These are phyloP conservation scores for Anthophora plumipes DNA, from an alignment of 2,888 invertebrate genomes.

Conservation along the genomic window DNA sequence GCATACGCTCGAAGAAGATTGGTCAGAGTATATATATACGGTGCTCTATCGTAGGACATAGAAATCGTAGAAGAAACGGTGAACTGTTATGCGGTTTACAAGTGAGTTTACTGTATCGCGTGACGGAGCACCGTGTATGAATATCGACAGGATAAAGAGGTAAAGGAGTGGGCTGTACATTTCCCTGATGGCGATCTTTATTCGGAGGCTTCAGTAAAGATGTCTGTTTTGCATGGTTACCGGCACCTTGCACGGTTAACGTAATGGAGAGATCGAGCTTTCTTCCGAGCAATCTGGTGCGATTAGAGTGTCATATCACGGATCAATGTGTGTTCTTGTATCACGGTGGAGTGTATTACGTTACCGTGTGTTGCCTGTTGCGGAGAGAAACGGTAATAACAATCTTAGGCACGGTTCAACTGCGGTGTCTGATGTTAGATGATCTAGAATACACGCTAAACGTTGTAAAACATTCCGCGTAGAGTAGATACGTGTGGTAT, in stretches of 20 bases:
- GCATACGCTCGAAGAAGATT: conserved; percentile 30
- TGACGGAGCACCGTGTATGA: conserved; percentile 4
- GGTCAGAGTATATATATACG: too few relatives aligned
- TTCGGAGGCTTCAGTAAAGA: conserved; percentile 8
- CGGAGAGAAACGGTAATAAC: background rate
- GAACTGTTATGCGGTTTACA: conserved; percentile 16
- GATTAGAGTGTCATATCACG: background rate
- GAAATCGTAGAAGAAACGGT: conserved; percentile 36
- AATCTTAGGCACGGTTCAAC: background rate
- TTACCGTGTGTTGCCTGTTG: background rate
- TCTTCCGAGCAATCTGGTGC: background rate
- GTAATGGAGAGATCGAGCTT: background rate
- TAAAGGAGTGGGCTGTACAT: background rate
- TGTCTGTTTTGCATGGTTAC: background rate
- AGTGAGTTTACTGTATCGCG: background rate
- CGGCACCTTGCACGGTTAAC: background rate
- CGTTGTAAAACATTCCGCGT: background rate
- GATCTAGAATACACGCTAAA: background rate
- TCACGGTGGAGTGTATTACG: background rate
- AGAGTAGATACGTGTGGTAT: background rate
- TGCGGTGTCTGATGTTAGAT: background rate
- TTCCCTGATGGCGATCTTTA: conserved; percentile 3
- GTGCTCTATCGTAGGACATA: conserved; percentile 23
- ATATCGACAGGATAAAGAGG: background rate
- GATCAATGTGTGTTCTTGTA: background rate